Percentiles rank a stretch among this genome's conserved stretches.
Evolutionary conservation across 2,797 vertebrate genomes (phyloP).

Genomic region (Periophthalmus magnuspinnatus): DNA sequence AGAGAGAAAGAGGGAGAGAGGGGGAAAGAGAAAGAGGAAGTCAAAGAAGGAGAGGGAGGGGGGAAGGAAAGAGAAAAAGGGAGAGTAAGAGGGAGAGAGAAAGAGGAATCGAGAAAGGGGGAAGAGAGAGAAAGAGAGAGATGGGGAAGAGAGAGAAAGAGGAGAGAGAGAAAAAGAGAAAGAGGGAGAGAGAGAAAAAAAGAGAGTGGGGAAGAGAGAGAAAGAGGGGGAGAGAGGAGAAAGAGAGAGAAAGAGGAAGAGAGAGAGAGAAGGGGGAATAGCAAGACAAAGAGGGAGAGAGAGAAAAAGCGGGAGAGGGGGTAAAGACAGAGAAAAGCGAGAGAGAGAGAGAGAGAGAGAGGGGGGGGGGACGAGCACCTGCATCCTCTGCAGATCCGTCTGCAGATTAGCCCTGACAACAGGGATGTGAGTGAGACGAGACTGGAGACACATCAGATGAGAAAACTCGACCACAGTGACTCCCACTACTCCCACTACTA

Average conservation of each 20-base stretch:
- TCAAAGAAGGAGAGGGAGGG: not conserved
- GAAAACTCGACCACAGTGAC: not conserved
- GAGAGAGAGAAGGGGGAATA: too few relatives aligned
- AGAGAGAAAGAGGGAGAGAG: too few relatives aligned
- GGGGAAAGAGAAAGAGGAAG: conserved; percentile 11
- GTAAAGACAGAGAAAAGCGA: conserved; percentile 11
- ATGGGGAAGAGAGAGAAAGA: not conserved
- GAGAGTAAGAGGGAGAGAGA: too few relatives aligned
- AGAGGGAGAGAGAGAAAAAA: too few relatives aligned
- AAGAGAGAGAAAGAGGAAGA: not conserved
- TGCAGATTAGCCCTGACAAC: conserved; percentile 21
- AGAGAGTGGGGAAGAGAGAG: too few relatives aligned
- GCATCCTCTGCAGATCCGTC: conserved; percentile 26
- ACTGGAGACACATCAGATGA: conserved; percentile 3
- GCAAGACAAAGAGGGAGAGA: not conserved
- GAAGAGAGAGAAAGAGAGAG: not conserved
- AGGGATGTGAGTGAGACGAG: conserved; percentile 1
- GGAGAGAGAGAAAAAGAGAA: too few relatives aligned
- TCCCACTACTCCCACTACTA: not conserved
- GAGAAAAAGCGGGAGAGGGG: conserved; percentile 19
- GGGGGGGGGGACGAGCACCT: conserved; percentile 31
- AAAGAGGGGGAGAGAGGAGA: conserved; percentile 17
- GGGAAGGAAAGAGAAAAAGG: conserved; percentile 17
- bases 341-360: too few relatives aligned
- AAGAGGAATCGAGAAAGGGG: too few relatives aligned